These are phyloP conservation scores for Pelmatolapia mariae DNA, from an alignment of 2,113 vertebrate genomes.

Conservation along the genomic window DNA sequence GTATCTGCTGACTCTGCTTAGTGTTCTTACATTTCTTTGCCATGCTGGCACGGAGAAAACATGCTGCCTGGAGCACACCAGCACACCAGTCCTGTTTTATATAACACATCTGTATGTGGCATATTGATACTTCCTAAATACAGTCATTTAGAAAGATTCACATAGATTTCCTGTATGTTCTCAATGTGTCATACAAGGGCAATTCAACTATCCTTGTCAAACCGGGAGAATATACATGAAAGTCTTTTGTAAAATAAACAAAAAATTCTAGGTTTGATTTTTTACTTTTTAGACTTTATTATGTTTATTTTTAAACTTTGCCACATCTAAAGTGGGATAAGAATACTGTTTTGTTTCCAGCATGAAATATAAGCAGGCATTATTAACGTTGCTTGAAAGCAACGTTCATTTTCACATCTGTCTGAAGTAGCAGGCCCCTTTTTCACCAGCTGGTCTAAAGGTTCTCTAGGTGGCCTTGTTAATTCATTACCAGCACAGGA, in stretches of 20 bases:
- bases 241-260: background rate
- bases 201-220: background rate
- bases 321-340: background rate
- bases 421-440: background rate
- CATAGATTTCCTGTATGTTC: background rate
- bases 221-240: background rate
- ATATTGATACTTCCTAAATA: background rate
- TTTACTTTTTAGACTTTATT: background rate
- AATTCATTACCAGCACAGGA: background rate
- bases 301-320: background rate
- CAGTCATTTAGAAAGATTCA: background rate
- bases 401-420: background rate
- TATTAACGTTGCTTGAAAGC: constrained; percentile 11
- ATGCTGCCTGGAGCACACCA: background rate
- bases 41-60: background rate
- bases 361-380: constrained; percentile 5
- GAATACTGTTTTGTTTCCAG: background rate
- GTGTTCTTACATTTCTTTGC: background rate
- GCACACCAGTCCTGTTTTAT: background rate
- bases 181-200: background rate
- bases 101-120: background rate
- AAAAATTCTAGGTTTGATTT: background rate
- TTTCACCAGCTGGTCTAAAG: background rate
- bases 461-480: background rate
- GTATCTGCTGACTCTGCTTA: background rate